phyloP scores from a whole-genome alignment of 1,140 invertebrate species.

The Drosophila mayri region DNA sequence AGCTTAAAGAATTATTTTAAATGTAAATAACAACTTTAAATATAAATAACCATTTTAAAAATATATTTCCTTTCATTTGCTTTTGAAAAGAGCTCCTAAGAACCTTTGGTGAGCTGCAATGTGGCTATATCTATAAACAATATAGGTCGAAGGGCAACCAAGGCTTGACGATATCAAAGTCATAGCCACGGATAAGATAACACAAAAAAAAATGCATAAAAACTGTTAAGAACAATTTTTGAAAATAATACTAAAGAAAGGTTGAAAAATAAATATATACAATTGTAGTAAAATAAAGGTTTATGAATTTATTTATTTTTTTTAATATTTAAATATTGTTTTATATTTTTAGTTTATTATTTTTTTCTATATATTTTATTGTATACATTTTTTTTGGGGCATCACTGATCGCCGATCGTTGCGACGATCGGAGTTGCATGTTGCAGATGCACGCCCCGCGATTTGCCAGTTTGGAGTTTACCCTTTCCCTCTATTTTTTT shows the following conservation, averaged over 20 bases:
- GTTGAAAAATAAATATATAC: neutral
- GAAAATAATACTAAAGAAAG: too few relatives aligned
- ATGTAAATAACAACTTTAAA: too few relatives aligned
- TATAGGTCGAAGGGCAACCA: conserved; percentile 7
- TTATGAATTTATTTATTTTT: too few relatives aligned
- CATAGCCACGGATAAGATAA: conserved; percentile 20
- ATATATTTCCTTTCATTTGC: too few relatives aligned
- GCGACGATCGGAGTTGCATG: conserved; percentile 41
- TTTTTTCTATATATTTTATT: neutral
- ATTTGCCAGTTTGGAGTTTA: conserved; percentile 30
- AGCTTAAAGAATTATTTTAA: too few relatives aligned
- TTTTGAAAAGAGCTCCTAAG: too few relatives aligned
- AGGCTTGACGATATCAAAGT: conserved; percentile 16
- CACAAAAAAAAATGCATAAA: neutral
- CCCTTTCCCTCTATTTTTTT: neutral
- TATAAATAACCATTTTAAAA: too few relatives aligned
- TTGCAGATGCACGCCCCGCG: conserved; percentile 63
- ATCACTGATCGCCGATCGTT: conserved; percentile 17
- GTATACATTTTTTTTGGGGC: neutral
- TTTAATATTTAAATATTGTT: neutral
- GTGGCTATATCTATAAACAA: conserved; percentile 20
- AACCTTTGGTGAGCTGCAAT: too few relatives aligned
- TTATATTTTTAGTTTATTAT: neutral
- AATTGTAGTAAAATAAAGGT: neutral
- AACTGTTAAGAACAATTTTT: too few relatives aligned